A percentile compares a stretch with the other conserved stretches of the same genome.
phyloP scores from a whole-genome alignment of 2,888 invertebrate species.

The Alloscopus bannaensis region DNA sequence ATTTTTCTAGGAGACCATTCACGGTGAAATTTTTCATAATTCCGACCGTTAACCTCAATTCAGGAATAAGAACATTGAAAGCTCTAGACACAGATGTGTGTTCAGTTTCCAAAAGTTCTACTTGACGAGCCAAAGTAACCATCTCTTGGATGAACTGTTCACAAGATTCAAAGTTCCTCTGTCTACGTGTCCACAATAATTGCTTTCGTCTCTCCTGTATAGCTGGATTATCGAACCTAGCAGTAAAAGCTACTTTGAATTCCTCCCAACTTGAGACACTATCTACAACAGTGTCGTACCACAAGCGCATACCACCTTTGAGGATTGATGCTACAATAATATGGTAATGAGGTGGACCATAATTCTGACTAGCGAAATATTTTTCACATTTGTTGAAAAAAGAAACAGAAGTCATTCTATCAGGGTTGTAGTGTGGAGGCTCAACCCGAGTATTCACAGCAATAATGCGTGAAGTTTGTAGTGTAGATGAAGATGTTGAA shows the following conservation, averaged over 20 bases:
- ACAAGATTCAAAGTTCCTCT: slow-evolving; percentile 1
- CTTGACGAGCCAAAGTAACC: neutral
- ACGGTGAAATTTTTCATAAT: neutral
- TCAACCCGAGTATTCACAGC: neutral
- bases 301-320: slow-evolving; percentile 1
- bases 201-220: neutral
- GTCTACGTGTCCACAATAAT: neutral
- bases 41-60: neutral
- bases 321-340: slow-evolving; percentile 2
- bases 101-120: neutral
- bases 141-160: slow-evolving; percentile 8
- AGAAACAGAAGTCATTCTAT: slow-evolving; percentile 18
- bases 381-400: slow-evolving; percentile 37
- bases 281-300: slow-evolving; percentile 32
- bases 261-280: too few relatives aligned
- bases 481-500: too few relatives aligned
- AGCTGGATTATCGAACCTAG: neutral
- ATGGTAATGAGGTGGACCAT: neutral
- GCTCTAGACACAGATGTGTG: neutral
- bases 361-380: slow-evolving; percentile 6
- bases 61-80: neutral
- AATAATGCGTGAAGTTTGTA: too few relatives aligned
- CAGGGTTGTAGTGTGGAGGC: neutral
- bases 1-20: neutral
- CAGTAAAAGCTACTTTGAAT: slow-evolving; percentile 7